These are phyloP conservation scores for Neria commutata DNA, from an alignment of 2,888 invertebrate species.

Conservation along the genomic window DNA sequence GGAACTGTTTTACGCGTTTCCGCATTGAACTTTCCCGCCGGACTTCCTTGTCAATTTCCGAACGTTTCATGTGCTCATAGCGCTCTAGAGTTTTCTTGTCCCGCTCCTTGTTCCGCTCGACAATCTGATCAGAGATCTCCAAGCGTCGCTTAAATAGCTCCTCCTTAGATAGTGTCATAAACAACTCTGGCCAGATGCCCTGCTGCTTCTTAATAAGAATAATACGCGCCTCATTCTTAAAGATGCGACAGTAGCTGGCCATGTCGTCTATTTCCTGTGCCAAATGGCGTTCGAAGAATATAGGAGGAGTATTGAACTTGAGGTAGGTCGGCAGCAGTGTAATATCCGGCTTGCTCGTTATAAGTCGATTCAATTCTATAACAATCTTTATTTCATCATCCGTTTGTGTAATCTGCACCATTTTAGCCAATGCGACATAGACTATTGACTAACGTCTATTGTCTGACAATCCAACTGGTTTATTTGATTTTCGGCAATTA, in stretches of 20 bases:
- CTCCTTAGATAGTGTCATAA: constrained; percentile 53
- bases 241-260: constrained; percentile 56
- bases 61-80: constrained; percentile 51
- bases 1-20: constrained; percentile 54
- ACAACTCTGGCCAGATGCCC: constrained; percentile 57
- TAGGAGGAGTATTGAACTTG: constrained; percentile 60
- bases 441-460: no score
- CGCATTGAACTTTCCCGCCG: constrained; percentile 52
- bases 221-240: constrained; percentile 57
- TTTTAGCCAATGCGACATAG: no score
- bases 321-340: constrained; percentile 56
- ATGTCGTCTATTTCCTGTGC: constrained; percentile 57
- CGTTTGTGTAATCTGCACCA: constrained; percentile 59
- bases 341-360: constrained; percentile 56
- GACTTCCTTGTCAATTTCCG: constrained; percentile 55
- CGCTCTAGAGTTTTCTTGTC: constrained; percentile 53
- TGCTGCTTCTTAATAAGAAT: constrained; percentile 52
- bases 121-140: constrained; percentile 54
- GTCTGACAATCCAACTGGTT: no score
- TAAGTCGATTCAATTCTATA: constrained; percentile 56
- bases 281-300: constrained; percentile 59
- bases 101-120: constrained; percentile 53
- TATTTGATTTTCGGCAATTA: no score
- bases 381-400: constrained; percentile 59
- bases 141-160: constrained; percentile 51